phyloP scores from a whole-genome alignment of 1,140 invertebrate species.

The Drosophila burlai region DNA sequence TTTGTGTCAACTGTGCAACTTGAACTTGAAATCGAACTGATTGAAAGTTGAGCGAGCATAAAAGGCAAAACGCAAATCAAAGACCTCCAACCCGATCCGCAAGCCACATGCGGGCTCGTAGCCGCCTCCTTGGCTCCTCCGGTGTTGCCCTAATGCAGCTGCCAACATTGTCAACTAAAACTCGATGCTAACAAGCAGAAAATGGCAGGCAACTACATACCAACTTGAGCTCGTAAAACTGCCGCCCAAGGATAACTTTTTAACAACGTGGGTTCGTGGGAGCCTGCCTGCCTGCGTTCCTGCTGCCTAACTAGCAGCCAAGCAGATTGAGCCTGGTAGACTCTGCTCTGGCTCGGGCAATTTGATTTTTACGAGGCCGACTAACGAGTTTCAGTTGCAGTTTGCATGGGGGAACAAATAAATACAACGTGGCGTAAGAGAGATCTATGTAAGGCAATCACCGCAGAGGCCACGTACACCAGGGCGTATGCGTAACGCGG shows the following conservation, averaged over 20 bases:
- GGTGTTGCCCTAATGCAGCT: conserved; percentile 70
- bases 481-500: conserved; percentile 36
- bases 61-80: conserved; percentile 63
- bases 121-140: conserved; percentile 10
- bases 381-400: conserved; percentile 71
- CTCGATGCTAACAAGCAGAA: conserved; percentile 72
- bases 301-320: conserved; percentile 5
- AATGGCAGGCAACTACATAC: conserved; percentile 61
- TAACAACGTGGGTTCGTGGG: conserved; percentile 54
- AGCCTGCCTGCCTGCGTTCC: conserved; percentile 17
- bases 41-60: conserved; percentile 50
- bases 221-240: conserved; percentile 70
- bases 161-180: conserved; percentile 72
- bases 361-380: conserved; percentile 70
- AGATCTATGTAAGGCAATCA: conserved; percentile 62
- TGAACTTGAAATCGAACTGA: conserved; percentile 73
- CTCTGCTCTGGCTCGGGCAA: conserved; percentile 26
- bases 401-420: conserved; percentile 61
- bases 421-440: conserved; percentile 68
- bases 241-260: conserved; percentile 73
- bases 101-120: conserved; percentile 39
- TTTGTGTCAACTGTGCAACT: conserved; percentile 53
- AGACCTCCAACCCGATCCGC: conserved; percentile 32
- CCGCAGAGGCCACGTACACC: conserved; percentile 25
- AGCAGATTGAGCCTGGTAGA: conserved; percentile 28